Percentiles rank a stretch among this genome's conserved stretches.
phyloP scores from a whole-genome alignment of 2,888 invertebrate genomes.

The Tipula confusa region DNA sequence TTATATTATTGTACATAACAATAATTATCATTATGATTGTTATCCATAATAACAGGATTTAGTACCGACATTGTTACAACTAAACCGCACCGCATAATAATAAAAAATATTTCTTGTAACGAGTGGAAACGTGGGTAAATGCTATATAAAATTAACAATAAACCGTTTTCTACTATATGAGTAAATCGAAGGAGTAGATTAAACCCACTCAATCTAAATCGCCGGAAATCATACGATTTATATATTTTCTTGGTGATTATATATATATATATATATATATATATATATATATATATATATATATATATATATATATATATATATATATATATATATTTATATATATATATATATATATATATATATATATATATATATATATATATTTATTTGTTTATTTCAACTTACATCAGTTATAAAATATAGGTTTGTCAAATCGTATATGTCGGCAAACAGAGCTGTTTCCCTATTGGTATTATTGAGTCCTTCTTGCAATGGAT shows the following conservation, averaged over 20 bases:
- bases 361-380: too few relatives aligned
- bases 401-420: too few relatives aligned
- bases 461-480: too few relatives aligned
- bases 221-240: background rate
- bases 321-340: too few relatives aligned
- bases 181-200: background rate
- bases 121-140: background rate
- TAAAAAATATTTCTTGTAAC: background rate
- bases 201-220: background rate
- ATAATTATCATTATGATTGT: slow-evolving; percentile 3
- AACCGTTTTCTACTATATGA: background rate
- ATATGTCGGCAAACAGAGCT: too few relatives aligned
- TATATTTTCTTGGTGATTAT: background rate
- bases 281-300: too few relatives aligned
- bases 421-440: too few relatives aligned
- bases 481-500: too few relatives aligned
- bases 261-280: too few relatives aligned
- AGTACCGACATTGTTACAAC: background rate
- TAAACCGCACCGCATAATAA: background rate
- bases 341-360: too few relatives aligned
- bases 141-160: background rate
- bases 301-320: too few relatives aligned
- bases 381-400: too few relatives aligned
- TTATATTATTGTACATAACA: background rate
- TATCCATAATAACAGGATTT: background rate